Base-by-base conservation (phyloP, 1,140 invertebrate species). In the Drosophila albomicans region DNA sequence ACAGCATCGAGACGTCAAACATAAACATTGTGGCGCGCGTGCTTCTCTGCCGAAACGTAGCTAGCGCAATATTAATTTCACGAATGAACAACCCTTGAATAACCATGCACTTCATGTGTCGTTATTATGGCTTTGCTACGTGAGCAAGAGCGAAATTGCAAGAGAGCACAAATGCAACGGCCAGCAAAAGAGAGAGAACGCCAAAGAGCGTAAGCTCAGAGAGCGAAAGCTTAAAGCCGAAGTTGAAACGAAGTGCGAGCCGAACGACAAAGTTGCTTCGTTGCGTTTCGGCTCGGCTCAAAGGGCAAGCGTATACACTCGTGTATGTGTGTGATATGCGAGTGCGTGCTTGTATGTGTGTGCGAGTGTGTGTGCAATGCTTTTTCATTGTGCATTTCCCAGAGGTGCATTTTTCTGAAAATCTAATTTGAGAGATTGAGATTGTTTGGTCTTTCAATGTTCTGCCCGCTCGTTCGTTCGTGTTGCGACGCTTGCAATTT, bases 351-450 rank as follows among this genome's bases (percentile, higher is more conserved):
- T 58, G 46, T 28, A 32, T 69, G 45, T 48, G 45, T 48, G 15
- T 59, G 15, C 58, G 51, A 48, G 57, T 46, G 30, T 32, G 61
- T 65, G 62, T 78, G 71, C 67, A 75, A 68, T 78, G 81, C 85
- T 89, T 89, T 89, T 89, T 89, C 85, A 89, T 89, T 85, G 85
- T 89, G 85, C 85, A 89, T 91, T 91, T 91, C 89, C 89, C 89
- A 91, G 81, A 91, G 82, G 89, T 91, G 89, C 85, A 91, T 91
- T 91, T 91, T 91, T 91, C 88, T 91, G 77, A 91, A 91, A 91
- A 91, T 91, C 89, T 91, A 91, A 91, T 91, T 91, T 91, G 89
- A 91, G 85, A 87, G 85, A 91, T 91, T 91, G 86, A 90, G 81
- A 89, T 89, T 89, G 86, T 90, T 90, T 89, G 86, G 86, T 89